These are phyloP conservation scores for Aegypius monachus DNA, from an alignment of 2,113 vertebrate genomes.

Conservation along the genomic window DNA sequence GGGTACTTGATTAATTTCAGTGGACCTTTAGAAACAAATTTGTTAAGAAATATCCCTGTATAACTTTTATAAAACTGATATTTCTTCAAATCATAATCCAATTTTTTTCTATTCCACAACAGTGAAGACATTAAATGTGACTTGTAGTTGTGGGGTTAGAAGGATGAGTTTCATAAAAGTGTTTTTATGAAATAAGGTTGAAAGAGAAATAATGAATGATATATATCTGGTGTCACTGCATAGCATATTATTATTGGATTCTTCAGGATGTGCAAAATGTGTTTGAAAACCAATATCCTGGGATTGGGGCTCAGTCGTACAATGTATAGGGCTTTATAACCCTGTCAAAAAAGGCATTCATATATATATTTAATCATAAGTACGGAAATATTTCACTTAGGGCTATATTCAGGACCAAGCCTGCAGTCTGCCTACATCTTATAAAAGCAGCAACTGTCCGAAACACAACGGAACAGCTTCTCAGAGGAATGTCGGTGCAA, in stretches of 20 bases:
- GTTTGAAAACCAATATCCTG: not conserved
- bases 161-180: conserved; percentile 24
- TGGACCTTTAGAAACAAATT: not conserved
- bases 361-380: not conserved
- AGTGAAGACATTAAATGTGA: not conserved
- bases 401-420: not conserved
- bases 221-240: not conserved
- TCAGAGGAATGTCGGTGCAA: not conserved
- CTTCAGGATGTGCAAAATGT: not conserved
- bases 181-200: not conserved
- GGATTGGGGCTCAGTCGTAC: not conserved
- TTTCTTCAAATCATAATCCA: not conserved
- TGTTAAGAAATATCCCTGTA: not conserved
- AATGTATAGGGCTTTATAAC: not conserved
- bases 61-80: not conserved
- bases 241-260: not conserved
- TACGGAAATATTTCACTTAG: not conserved
- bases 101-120: not conserved
- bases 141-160: not conserved
- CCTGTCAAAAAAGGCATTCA: not conserved
- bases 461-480: not conserved
- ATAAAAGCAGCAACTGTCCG: not conserved
- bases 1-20: not conserved
- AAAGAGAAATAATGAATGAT: not conserved
- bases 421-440: not conserved